A percentile compares a stretch with the other conserved stretches of the same genome.
These are phyloP conservation scores for Oxyteleia sp. DNA, from an alignment of 2,888 invertebrate genomes.

Conservation along the genomic window DNA sequence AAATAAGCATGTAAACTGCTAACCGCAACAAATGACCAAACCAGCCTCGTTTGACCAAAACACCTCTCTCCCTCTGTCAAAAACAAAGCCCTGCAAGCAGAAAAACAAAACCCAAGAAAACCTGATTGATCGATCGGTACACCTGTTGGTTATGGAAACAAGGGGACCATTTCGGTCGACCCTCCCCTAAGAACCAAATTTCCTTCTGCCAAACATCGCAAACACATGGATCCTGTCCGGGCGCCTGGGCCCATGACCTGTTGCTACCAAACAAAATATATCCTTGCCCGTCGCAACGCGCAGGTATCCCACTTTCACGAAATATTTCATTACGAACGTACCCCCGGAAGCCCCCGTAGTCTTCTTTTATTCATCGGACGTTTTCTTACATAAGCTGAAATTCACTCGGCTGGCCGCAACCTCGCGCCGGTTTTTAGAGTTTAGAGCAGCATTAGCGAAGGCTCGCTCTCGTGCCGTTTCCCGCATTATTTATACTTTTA, in stretches of 20 bases:
- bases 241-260: conserved; percentile 33
- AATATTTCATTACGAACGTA: conserved; percentile 25
- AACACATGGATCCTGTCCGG: neutral
- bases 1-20: too few species aligned
- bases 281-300: neutral
- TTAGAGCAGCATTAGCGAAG: conserved; percentile 49
- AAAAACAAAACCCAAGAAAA: conserved; percentile 46
- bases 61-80: too few species aligned
- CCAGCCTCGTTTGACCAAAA: too few species aligned
- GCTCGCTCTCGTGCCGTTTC: conserved; percentile 67
- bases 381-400: conserved; percentile 61
- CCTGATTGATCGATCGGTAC: conserved; percentile 38
- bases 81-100: neutral
- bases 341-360: conserved; percentile 17
- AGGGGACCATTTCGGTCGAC: conserved; percentile 11
- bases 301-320: conserved; percentile 6
- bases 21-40: too few species aligned
- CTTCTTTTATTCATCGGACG: conserved; percentile 57
- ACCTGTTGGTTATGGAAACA: conserved; percentile 37
- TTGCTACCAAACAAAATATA: conserved; percentile 33
- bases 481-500: conserved; percentile 81
- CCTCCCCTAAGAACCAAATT: conserved; percentile 20
- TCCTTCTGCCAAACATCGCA: neutral
- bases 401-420: conserved; percentile 29
- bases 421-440: conserved; percentile 51